Evolutionary conservation across 2,113 vertebrate genomes (phyloP).

Genomic region (Machaerirhynchus nigripectus): DNA sequence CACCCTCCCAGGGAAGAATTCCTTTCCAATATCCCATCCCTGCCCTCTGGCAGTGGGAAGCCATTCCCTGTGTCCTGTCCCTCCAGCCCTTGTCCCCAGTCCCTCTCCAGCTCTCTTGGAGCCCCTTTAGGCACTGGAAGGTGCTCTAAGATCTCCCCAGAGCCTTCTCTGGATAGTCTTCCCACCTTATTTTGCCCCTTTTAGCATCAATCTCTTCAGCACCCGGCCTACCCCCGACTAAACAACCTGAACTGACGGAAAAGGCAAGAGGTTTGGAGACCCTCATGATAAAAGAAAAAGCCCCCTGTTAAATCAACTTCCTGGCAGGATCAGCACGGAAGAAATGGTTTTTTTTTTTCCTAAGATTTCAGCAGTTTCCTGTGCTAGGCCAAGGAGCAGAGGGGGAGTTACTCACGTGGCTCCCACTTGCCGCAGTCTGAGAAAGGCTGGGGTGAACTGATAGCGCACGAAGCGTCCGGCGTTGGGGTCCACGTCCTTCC

Average conservation of each 20-base stretch:
- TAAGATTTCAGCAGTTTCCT: not conserved
- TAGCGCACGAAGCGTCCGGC: conserved; percentile 95
- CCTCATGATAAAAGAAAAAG: not conserved
- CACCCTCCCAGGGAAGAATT: not conserved
- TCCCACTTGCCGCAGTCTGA: conserved; percentile 92
- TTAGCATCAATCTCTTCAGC: not conserved
- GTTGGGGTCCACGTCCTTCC: conserved; percentile 89
- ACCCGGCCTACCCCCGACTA: not conserved
- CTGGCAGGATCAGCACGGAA: not conserved
- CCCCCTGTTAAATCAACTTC: not conserved
- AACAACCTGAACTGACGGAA: not conserved
- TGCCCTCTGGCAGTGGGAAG: not conserved
- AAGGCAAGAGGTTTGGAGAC: not conserved
- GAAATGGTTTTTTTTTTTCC: not conserved
- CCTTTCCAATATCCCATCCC: not conserved
- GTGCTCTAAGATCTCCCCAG: not conserved
- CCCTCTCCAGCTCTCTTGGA: not conserved
- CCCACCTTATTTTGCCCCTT: not conserved
- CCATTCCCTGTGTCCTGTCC: not conserved
- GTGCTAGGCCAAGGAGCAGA: not conserved
- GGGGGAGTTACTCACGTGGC: conserved; percentile 88
- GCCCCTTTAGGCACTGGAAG: not conserved
- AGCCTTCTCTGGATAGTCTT: not conserved
- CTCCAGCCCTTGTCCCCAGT: not conserved
- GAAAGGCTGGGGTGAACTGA: conserved; percentile 96